phyloP scores from a whole-genome alignment of 2,113 vertebrate genomes.

The Pimephales promelas region DNA sequence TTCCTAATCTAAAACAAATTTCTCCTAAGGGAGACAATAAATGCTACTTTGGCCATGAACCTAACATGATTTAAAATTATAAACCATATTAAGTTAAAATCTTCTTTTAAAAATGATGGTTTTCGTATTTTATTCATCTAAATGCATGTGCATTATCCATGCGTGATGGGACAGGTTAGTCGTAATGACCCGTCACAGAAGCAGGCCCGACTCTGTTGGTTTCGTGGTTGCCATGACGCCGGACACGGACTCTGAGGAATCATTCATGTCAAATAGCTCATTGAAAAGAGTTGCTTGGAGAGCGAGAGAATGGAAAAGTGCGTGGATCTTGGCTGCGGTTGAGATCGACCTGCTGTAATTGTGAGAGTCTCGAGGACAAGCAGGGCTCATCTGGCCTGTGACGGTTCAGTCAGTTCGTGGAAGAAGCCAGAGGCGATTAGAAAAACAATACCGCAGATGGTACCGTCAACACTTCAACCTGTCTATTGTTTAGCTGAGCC shows the following conservation, averaged over 20 bases:
- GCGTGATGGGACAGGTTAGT: neutral
- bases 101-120: neutral
- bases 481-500: conserved; percentile 58
- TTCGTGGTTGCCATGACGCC: conserved; percentile 62
- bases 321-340: conserved; percentile 50
- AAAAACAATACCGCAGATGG: conserved; percentile 69
- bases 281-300: conserved; percentile 58
- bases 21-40: too few relatives aligned
- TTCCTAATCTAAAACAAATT: too few relatives aligned
- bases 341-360: conserved; percentile 57
- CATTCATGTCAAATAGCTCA: conserved; percentile 60
- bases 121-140: neutral
- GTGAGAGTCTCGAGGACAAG: conserved; percentile 48
- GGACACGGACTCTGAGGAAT: conserved; percentile 43
- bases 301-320: conserved; percentile 14
- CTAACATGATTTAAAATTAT: neutral
- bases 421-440: conserved; percentile 59
- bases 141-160: too few relatives aligned
- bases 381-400: conserved; percentile 58
- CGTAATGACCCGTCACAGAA: conserved; percentile 16
- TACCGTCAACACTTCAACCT: conserved; percentile 66
- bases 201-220: conserved; percentile 57
- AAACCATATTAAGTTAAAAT: neutral
- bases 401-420: conserved; percentile 25
- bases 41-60: too few relatives aligned